These are phyloP conservation scores for Corythornis leucogaster DNA, from an alignment of 2,797 vertebrate species.

Conservation along the genomic window DNA sequence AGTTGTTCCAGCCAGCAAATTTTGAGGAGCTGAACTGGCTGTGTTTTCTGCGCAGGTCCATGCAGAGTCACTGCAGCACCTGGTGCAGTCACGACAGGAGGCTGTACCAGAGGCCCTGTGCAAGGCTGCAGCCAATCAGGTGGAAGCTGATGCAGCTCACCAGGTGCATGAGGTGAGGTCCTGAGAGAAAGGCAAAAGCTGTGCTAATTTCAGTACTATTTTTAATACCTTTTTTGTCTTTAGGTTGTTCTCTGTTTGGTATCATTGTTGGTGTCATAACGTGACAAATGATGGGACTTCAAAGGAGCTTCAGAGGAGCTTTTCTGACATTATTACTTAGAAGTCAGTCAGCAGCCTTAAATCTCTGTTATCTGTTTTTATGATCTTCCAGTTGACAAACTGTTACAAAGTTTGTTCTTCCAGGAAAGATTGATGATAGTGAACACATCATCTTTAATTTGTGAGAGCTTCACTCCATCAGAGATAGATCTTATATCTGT, in stretches of 20 bases:
- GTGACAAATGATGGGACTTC: not conserved
- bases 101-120: conserved; percentile 81
- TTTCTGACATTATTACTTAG: not conserved
- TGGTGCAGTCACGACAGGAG: conserved; percentile 84
- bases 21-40: not conserved
- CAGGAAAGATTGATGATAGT: not conserved
- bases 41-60: conserved; percentile 79
- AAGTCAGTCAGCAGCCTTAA: not conserved
- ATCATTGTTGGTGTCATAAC: not conserved
- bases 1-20: not conserved
- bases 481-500: not conserved
- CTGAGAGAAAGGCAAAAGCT: not conserved
- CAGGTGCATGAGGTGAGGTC: conserved; percentile 88
- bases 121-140: conserved; percentile 88
- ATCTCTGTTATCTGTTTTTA: not conserved
- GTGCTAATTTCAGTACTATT: not conserved
- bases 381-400: not conserved
- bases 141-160: conserved; percentile 83
- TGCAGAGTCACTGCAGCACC: conserved; percentile 84
- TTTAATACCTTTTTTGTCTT: not conserved
- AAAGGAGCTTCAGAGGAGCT: not conserved
- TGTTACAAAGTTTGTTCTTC: not conserved
- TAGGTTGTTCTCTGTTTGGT: not conserved
- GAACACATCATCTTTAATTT: not conserved
- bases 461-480: not conserved